These are phyloP conservation scores for Lepetodrilus schrolli DNA, from an alignment of 2,888 invertebrate species.

Conservation along the genomic window DNA sequence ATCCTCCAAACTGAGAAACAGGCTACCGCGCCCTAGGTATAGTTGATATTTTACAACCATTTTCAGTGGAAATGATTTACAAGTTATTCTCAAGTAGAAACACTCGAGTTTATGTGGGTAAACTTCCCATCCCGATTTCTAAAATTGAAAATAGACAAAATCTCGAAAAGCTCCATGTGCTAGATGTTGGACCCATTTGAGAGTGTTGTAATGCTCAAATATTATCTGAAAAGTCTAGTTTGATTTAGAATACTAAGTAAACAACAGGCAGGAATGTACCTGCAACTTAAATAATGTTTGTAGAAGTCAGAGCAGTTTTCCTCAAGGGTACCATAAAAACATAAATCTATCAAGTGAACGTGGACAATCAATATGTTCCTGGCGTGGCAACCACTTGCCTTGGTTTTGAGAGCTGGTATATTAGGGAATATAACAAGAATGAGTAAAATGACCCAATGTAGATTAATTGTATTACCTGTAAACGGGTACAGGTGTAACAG, in stretches of 20 bases:
- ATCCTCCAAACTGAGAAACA: neutral
- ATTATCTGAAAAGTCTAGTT: too few species aligned
- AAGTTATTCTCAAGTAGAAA: neutral
- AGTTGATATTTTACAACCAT: conserved; percentile 19
- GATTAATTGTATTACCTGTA: neutral
- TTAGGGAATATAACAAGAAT: too few species aligned
- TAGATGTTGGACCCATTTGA: too few species aligned
- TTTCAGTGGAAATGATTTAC: conserved; percentile 21
- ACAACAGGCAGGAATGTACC: too few species aligned
- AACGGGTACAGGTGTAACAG: neutral
- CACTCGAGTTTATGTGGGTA: conserved; percentile 13
- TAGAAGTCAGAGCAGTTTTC: neutral
- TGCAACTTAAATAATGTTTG: neutral
- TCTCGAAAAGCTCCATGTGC: too few species aligned
- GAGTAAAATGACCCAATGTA: too few species aligned
- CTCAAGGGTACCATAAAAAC: conserved; percentile 9
- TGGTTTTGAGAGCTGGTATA: too few species aligned
- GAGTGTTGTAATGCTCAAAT: too few species aligned
- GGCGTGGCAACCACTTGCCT: neutral
- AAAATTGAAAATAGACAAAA: too few species aligned
- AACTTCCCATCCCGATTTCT: neutral
- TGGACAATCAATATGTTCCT: conserved; percentile 1
- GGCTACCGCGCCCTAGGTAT: neutral
- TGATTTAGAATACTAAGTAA: too few species aligned
- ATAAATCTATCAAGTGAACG: conserved; percentile 3